Conservation (phyloP, 2,113 vertebrate species). For the Platichthys flesus region DNA sequence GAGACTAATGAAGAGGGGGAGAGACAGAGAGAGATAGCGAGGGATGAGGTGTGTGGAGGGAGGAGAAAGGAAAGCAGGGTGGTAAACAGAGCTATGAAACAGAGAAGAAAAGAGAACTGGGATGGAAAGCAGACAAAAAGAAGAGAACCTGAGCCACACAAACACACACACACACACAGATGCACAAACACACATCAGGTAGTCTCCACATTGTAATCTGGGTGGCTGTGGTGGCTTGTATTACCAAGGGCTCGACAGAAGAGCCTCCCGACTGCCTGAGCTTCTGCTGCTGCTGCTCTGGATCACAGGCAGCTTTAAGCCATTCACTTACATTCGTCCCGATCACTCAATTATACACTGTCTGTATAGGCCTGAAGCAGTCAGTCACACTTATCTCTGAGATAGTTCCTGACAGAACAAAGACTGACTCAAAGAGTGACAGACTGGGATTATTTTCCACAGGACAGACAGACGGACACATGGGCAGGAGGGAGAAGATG, state of each 20-base stretch:
- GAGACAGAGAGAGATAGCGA: not conserved
- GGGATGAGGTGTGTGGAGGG: slow-evolving; percentile 16
- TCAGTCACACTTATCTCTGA: slow-evolving; percentile 67
- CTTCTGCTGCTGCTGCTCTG: slow-evolving; percentile 42
- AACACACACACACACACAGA: slow-evolving; percentile 9
- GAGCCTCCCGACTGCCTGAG: slow-evolving; percentile 41
- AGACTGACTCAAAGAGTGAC: slow-evolving; percentile 51
- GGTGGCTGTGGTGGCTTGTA: slow-evolving; percentile 55
- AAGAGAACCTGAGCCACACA: slow-evolving; percentile 33
- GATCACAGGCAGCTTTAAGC: slow-evolving; percentile 49
- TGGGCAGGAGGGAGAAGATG: not conserved
- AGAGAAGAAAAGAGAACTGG: slow-evolving; percentile 6
- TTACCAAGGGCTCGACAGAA: slow-evolving; percentile 55
- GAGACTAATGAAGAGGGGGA: not conserved
- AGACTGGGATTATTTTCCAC: not conserved
- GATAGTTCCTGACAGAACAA: slow-evolving; percentile 68
- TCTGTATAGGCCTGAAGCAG: slow-evolving; percentile 55
- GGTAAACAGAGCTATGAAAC: slow-evolving; percentile 36
- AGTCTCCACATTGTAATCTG: slow-evolving; percentile 59
- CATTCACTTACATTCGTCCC: slow-evolving; percentile 67
- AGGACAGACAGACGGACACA: not conserved
- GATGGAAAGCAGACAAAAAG: slow-evolving; percentile 35
- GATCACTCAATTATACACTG: slow-evolving; percentile 70
- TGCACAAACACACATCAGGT: slow-evolving; percentile 38
- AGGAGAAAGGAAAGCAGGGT: slow-evolving; percentile 15